Evolutionary conservation across 2,797 vertebrate species (phyloP).

Genomic region (Tragopan temminckii): DNA sequence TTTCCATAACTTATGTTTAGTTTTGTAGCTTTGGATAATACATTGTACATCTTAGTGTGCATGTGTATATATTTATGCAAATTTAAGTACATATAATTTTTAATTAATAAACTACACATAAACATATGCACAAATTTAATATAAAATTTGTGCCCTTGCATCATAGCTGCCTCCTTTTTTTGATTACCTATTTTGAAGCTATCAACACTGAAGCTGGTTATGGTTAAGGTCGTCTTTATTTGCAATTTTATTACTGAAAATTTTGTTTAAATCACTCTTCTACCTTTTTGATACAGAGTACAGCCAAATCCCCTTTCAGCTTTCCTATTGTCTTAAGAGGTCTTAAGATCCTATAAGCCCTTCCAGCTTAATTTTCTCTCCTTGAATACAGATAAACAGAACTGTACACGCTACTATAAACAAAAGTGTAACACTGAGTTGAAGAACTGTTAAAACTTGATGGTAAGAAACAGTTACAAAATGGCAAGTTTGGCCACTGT

Average conservation of each 20-base stretch:
- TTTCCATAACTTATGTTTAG: background rate
- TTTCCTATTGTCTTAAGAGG: background rate
- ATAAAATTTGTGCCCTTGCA: background rate
- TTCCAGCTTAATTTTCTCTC: background rate
- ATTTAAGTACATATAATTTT: accelerated
- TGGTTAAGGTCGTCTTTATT: background rate
- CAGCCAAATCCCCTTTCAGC: background rate
- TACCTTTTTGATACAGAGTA: background rate
- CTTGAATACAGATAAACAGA: constrained; percentile 4
- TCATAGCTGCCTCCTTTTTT: background rate
- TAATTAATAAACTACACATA: background rate
- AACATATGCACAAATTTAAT: background rate
- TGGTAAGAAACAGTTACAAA: background rate
- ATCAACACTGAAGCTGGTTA: background rate
- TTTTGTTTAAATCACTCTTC: background rate
- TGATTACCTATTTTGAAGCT: background rate
- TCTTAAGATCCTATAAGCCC: background rate
- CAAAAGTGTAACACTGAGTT: background rate
- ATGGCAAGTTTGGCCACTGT: background rate
- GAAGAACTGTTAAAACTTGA: background rate
- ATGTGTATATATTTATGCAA: background rate
- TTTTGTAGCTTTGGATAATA: background rate
- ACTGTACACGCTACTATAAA: background rate
- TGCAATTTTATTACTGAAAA: background rate
- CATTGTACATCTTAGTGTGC: background rate